A percentile compares a stretch with the other conserved stretches of the same genome.
Conservation (phyloP, 2,113 vertebrate species). For the Hemiprocne comata region DNA sequence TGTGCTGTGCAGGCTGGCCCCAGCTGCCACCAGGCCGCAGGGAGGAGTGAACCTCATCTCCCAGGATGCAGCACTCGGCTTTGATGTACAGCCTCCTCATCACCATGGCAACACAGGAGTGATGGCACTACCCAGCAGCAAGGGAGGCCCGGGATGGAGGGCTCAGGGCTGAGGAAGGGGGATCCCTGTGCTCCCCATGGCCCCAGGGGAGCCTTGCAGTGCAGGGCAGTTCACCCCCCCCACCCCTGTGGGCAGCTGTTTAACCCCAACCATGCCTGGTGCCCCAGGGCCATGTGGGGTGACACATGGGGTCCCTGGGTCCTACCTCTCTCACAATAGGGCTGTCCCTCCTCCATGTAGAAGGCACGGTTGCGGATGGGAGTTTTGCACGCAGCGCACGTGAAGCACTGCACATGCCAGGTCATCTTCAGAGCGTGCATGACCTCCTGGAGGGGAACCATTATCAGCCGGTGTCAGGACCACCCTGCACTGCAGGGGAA, state of each 20-base stretch:
- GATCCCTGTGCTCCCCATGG: neutral
- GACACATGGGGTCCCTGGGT: neutral
- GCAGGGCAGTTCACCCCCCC: neutral
- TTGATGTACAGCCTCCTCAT: conserved; percentile 47
- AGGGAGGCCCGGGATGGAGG: neutral
- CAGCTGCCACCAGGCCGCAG: rapidly evolving
- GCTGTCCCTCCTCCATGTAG: conserved; percentile 98
- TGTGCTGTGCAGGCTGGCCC: neutral
- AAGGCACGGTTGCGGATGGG: conserved; percentile 96
- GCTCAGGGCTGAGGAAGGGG: neutral
- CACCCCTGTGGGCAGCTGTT: neutral
- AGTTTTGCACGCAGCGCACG: conserved; percentile 91
- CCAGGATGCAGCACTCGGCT: neutral
- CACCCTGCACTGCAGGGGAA: rapidly evolving
- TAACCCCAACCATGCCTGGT: rapidly evolving
- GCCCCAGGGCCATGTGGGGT: rapidly evolving
- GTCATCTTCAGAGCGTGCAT: conserved; percentile 99
- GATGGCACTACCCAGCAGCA: neutral
- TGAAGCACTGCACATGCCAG: conserved; percentile 96
- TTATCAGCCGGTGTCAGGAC: neutral
- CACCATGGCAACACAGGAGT: neutral
- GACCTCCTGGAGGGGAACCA: conserved; percentile 83
- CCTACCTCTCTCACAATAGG: conserved; percentile 95
- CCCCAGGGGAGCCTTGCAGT: rapidly evolving
- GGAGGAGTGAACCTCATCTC: conserved; percentile 31